Base-by-base conservation (phyloP, 2,113 vertebrate genomes). In the Paramormyrops kingsleyae region DNA sequence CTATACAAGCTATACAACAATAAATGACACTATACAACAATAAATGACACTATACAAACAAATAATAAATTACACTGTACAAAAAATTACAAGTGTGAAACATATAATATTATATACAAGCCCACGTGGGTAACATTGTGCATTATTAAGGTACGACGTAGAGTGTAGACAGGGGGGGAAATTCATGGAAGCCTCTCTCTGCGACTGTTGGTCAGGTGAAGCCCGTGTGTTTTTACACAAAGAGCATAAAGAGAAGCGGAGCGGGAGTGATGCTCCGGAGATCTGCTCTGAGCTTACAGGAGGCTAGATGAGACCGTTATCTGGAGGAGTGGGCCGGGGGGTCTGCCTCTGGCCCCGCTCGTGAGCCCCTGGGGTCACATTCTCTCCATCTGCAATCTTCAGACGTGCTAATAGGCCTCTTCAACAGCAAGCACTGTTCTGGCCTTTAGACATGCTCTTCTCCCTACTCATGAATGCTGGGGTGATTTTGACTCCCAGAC, bases 161-260 rank as follows among this genome's bases (percentile, higher is more conserved):
- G n/a, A n/a, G n/a, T n/a, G n/a, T n/a, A n/a, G n/a, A n/a, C n/a
- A n/a, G n/a, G n/a, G n/a, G n/a, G n/a, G n/a, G n/a, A n/a, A n/a
- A n/a, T 91, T 42, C 0, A 15, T 83, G 53, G 90, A 90, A 86
- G 89, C 59, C 90, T 49, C 88, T 83, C 83, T 27, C n/a, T 24
- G n/a, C 62, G 91, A 91, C 91, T 84, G 90, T 90, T 77, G 89
- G 83, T 88, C 91, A 46, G 91, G 44, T 83, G 89, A 93, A 74
- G 49, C 80, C 8, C 2, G 12, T 27, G 35, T 88, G 62, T 74
- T 83, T 70, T 50, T 74, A 19, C 53, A 31, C 47, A 85, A 84
- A 4, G 88, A 19, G 47, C 19, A 62, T 27, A 90, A 84, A 88
- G 21, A 70, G 80, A 62, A 4, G 39, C 7, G 31, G 49, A 83